Percentiles rank a stretch among this genome's conserved stretches.
Conservation (phyloP, 2,113 vertebrate species). For the Periophthalmodon schlosseri region DNA sequence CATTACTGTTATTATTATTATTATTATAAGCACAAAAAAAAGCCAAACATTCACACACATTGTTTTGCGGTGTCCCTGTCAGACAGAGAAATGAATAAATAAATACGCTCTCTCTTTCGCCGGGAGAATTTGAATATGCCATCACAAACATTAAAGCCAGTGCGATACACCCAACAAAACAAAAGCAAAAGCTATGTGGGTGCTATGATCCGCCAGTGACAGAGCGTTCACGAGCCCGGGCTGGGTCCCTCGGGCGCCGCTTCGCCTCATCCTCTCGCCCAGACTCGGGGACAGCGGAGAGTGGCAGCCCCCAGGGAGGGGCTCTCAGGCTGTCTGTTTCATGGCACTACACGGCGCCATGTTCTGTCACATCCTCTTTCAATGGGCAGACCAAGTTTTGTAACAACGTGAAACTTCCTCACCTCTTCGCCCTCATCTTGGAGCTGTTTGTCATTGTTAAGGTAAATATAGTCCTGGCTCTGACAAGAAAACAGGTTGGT, state of each 20-base stretch:
- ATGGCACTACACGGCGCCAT: conserved; percentile 44
- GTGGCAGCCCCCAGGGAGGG: conserved; percentile 58
- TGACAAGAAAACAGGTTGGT: conserved; percentile 20
- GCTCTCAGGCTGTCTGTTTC: conserved; percentile 52
- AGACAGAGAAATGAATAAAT: background rate
- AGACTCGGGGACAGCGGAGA: conserved; percentile 46
- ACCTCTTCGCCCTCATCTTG: conserved; percentile 26
- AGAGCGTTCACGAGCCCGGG: conserved; percentile 35
- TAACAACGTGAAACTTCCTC: conserved; percentile 42
- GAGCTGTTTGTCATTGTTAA: conserved; percentile 31
- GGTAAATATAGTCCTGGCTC: conserved; percentile 13
- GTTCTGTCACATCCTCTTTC: conserved; percentile 67
- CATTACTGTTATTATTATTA: too few species aligned
- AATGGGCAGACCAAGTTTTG: conserved; percentile 47
- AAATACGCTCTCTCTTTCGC: background rate
- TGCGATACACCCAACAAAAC: conserved; percentile 19
- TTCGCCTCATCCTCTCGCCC: conserved; percentile 55
- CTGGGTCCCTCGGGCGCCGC: conserved; percentile 33
- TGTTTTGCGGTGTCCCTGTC: background rate
- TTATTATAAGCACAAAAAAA: background rate
- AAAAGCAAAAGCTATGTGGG: conserved; percentile 38
- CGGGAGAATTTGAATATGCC: conserved; percentile 5
- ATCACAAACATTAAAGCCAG: conserved; percentile 29
- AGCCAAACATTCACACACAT: background rate
- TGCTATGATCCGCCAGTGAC: conserved; percentile 49